Evolutionary conservation across 2,113 vertebrate genomes (phyloP).

Genomic region (Nematolebias whitei): DNA sequence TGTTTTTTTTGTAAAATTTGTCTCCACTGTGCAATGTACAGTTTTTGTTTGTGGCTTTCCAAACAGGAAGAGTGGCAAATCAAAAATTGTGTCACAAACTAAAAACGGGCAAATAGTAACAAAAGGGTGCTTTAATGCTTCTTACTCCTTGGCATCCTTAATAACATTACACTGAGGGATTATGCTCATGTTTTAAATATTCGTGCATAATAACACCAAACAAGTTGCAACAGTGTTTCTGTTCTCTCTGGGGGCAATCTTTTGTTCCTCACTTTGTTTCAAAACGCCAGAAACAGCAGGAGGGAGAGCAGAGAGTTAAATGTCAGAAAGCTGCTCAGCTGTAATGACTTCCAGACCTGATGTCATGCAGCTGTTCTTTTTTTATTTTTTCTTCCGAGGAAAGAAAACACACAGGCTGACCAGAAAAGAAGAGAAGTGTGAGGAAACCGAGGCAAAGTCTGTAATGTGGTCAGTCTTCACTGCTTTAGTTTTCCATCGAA

Average conservation of each 20-base stretch:
- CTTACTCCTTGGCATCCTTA: too few species aligned
- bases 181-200: conserved; percentile 8
- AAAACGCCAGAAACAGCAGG: conserved; percentile 22
- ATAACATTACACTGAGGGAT: neutral
- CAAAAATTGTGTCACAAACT: too few species aligned
- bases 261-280: conserved; percentile 41
- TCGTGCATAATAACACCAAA: conserved; percentile 9
- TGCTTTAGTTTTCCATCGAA: conserved; percentile 62
- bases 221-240: conserved; percentile 9
- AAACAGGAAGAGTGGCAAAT: too few species aligned
- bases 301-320: conserved; percentile 58
- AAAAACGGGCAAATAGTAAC: too few species aligned
- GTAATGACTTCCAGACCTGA: conserved; percentile 82
- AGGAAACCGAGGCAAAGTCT: conserved; percentile 53
- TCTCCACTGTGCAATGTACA: too few species aligned
- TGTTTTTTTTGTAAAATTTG: too few species aligned
- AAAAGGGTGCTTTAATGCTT: too few species aligned
- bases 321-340: conserved; percentile 64
- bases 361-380: conserved; percentile 78
- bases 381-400: conserved; percentile 36
- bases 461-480: conserved; percentile 67
- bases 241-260: neutral
- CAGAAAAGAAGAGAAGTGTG: conserved; percentile 55
- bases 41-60: too few species aligned
- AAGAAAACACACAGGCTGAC: conserved; percentile 66